Evolutionary conservation across 2,888 invertebrate genomes (phyloP), one percentile per base, ranked within the genome.

Genomic region (Eupithecia tripunctaria): DNA sequence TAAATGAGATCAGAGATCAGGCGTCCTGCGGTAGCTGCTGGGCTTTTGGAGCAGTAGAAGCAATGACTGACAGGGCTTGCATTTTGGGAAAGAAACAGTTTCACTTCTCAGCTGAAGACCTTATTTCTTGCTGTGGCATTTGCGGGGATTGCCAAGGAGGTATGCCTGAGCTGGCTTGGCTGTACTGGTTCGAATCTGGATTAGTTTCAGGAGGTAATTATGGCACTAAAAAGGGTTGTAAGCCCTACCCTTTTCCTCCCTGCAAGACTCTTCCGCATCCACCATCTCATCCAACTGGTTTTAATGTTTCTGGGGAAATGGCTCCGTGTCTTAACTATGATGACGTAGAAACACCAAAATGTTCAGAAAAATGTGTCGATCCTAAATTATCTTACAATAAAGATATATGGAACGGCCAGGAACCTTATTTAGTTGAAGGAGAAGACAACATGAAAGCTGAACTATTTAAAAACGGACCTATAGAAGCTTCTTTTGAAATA

Each of bases 1-100:
- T 99, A 79, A 94, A 94, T 68, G 97, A 97, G 91, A 96, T 98
- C 71, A 95, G 98, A 78, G 98, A 98, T 89, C 98, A 98, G 78
- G 97, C 97, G 6, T 96, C 97, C 15, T 99, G 98, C 86, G 98
- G 98, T 25, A 98, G 98, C 43, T 99, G 99, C 91, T 98, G 98
- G 98, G 98, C 98, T 1, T 98, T 98, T 87, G 98, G 97, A 41
- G 98, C 98, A 6, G 72, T 72, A 14, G 56, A 63, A 59, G 51
- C 73, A 29, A 73, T 73, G 70, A 97, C 98, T 1, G 98, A 98
- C 89, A 95, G 98, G 68, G 95, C 96, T 43, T 98, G 98, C 89
- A 98, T 98, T 80, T 95, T 96, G 47, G 98, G 96, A 32, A 94
- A 95, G 25, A 85, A 94, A 15, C 95, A 97, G 85, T 96, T 97